Base-by-base conservation (phyloP, 2,888 invertebrate genomes). In the Diarsia rubi region DNA sequence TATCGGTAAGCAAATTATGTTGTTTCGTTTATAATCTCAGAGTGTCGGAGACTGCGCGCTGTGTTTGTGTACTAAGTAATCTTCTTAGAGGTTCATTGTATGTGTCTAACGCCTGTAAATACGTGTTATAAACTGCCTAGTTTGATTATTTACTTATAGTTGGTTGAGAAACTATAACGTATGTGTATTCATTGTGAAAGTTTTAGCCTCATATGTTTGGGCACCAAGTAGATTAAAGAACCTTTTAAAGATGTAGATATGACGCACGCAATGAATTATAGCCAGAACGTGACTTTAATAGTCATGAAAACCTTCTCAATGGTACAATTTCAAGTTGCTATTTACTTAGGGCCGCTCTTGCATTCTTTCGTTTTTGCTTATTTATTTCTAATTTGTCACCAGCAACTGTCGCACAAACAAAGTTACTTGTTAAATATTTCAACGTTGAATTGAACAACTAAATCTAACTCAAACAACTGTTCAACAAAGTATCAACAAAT, bases 401-500 rank as follows among this genome's bases (percentile, higher is more conserved):
- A 37, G 31, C 73, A 74, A 71, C 71, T 74, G 83, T 78, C 71
- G 62, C 49, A 24, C 70, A 54, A 72, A 83, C 68, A 78, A 83
- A 72, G 71, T 77, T 75, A 44, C 31, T 64, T 45, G 60, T 76
- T 76, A 76, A 86, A 79, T 82, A 83, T 73, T 75, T 59, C 80
- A 67, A 60, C 66, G 73, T 44, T 31, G 52, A 79, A 64, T 66
- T 65, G 67, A 54, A 83, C 76, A 83, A 74, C 81, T 76, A 83
- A 79, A 86, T 86, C 70, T 69, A 80, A 86, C 75, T 80, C 49
- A 21, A 75, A 80, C 84, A 77, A 83, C 77, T 71, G 81, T 67
- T 67, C 19, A 76, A 69, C 70, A 67, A 79, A 85, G 79, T 77
- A 80, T 79, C 72, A 74, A 79, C 76, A 79, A 88, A 84, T 63